Conservation (phyloP, 1,140 invertebrate species). For the Halictus rubicundus region DNA sequence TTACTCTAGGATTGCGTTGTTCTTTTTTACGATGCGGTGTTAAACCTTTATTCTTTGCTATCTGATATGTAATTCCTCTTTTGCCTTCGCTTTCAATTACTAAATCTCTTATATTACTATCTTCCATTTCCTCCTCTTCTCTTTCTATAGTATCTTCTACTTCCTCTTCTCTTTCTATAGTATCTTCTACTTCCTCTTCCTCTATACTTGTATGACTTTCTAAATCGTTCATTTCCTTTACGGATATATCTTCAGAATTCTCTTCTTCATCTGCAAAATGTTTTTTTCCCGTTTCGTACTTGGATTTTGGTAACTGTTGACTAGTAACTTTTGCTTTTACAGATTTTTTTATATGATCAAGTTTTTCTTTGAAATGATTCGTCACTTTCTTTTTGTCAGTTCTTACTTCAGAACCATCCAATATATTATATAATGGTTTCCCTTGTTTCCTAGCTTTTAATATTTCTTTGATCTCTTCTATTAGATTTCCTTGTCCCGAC, state of each 20-base stretch:
- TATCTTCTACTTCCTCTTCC: slow-evolving; percentile 72
- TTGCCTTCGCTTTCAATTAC: slow-evolving; percentile 81
- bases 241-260: slow-evolving; percentile 30
- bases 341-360: not conserved
- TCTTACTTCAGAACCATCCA: slow-evolving; percentile 49
- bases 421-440: slow-evolving; percentile 61
- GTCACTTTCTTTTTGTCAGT: slow-evolving; percentile 29
- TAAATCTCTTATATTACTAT: slow-evolving; percentile 67
- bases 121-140: slow-evolving; percentile 68
- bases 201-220: slow-evolving; percentile 43
- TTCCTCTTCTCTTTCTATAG: slow-evolving; percentile 63
- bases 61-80: slow-evolving; percentile 94
- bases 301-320: not conserved
- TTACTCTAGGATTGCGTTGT: slow-evolving; percentile 95
- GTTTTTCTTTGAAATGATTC: slow-evolving; percentile 27
- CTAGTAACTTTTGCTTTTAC: not conserved
- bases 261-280: slow-evolving; percentile 32
- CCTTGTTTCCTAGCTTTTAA: slow-evolving; percentile 70
- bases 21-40: slow-evolving; percentile 94
- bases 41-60: slow-evolving; percentile 96
- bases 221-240: slow-evolving; percentile 31
- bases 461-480: slow-evolving; percentile 77
- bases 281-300: not conserved
- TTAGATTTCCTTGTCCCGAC: slow-evolving; percentile 83
- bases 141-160: slow-evolving; percentile 59